phyloP scores from a whole-genome alignment of 2,113 vertebrate genomes.

The Stomatorhinus ivindoensis region DNA sequence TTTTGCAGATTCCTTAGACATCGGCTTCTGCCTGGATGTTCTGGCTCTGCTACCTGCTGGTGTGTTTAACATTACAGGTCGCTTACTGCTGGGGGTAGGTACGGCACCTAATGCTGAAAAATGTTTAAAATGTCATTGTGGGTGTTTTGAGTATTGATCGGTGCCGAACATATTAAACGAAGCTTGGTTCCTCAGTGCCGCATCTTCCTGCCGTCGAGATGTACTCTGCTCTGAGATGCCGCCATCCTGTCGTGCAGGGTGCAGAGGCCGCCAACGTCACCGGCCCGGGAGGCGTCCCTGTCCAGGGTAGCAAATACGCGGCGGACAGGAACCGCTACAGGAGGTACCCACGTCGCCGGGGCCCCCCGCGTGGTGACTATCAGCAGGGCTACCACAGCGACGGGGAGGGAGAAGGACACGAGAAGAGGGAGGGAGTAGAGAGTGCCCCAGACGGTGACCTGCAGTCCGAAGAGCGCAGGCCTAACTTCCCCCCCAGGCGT shows the following conservation, averaged over 20 bases:
- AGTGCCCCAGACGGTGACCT: conserved; percentile 80
- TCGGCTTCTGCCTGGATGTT: not conserved
- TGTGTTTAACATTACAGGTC: not conserved
- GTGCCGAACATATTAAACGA: not conserved
- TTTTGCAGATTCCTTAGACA: not conserved
- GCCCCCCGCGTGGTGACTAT: conserved; percentile 86
- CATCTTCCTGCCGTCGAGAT: not conserved
- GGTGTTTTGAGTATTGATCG: not conserved
- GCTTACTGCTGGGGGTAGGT: not conserved
- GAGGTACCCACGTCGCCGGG: conserved; percentile 91
- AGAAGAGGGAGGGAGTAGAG: conserved; percentile 84
- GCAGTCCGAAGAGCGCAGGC: conserved; percentile 76
- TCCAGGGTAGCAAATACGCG: conserved; percentile 98
- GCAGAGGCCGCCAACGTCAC: conserved; percentile 98
- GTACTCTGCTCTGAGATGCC: not conserved
- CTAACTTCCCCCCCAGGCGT: conserved; percentile 79
- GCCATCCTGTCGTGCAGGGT: conserved; percentile 58
- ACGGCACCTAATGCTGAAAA: not conserved
- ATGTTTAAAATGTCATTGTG: not conserved
- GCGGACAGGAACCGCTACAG: conserved; percentile 97
- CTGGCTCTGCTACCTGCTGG: not conserved
- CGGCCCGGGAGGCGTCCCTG: conserved; percentile 90
- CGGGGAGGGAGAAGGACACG: conserved; percentile 76
- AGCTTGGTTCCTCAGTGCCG: not conserved
- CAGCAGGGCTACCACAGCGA: conserved; percentile 94